Evolutionary conservation across 1,140 invertebrate genomes (phyloP).

Genomic region (Leucophenga varia): DNA sequence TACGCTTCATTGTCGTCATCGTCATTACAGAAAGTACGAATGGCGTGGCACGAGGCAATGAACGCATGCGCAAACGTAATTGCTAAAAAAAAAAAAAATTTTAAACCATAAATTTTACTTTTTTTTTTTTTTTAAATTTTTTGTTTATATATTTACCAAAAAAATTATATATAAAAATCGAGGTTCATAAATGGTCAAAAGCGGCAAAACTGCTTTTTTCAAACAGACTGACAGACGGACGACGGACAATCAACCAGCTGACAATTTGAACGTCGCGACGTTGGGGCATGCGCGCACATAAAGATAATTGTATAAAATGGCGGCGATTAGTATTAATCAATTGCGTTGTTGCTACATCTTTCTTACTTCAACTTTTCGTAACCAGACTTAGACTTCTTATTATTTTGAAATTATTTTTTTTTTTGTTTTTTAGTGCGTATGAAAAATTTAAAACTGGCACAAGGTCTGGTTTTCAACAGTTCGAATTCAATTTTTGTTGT

Average conservation of each 20-base stretch:
- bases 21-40: constrained; percentile 1
- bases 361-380: no score
- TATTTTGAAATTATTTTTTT: no score
- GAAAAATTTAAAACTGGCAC: constrained; percentile 40
- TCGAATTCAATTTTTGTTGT: no score
- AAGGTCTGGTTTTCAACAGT: constrained; percentile 39
- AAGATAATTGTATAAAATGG: constrained; percentile 40
- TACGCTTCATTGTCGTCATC: no score
- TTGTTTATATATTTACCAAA: neutral
- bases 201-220: no score
- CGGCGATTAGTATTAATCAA: constrained; percentile 48
- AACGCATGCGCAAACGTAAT: constrained; percentile 35
- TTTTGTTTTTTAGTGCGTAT: neutral
- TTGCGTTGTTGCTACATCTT: constrained; percentile 25
- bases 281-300: constrained; percentile 3
- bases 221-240: constrained; percentile 10
- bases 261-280: neutral
- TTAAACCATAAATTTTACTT: no score
- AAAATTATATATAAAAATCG: constrained; percentile 17
- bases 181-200: constrained; percentile 2
- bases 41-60: constrained; percentile 31
- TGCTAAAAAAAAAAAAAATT: constrained; percentile 21
- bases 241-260: constrained; percentile 19
- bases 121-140: no score
- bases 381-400: no score